Base-by-base conservation (phyloP, 1,140 invertebrate species). In the Leptonema lineaticorne region DNA sequence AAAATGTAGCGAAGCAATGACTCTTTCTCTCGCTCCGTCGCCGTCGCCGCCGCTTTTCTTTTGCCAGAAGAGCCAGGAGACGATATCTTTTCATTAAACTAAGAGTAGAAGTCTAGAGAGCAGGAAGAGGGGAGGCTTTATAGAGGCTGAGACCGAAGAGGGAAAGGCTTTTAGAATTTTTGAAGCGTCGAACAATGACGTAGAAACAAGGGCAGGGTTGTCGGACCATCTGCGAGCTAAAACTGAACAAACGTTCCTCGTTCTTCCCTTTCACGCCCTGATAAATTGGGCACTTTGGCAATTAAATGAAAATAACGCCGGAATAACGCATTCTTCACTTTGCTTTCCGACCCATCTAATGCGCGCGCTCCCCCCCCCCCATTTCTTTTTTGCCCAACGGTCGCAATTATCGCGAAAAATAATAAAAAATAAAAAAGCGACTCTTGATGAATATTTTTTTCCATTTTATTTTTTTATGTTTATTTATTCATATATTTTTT, bases 51-150 rank as follows among this genome's bases (percentile, higher is more conserved):
- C n/a, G n/a, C n/a, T n/a, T n/a, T n/a, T n/a, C n/a, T n/a, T n/a
- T n/a, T n/a, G n/a, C n/a, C n/a, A n/a, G n/a, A n/a, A n/a, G n/a
- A n/a, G n/a, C n/a, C n/a, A n/a, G n/a, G n/a, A 45, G 64, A 67
- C 70, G 60, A 69, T 72, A 72, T 72, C 68, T 72, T 72, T 72
- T 72, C 70, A 72, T 72, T 72, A 72, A n/a, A 65, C 60, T 63
- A 46, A 26, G 60, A n/a, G n/a, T n/a, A n/a, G n/a, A n/a, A n/a
- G n/a, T n/a, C n/a, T n/a, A n/a, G n/a, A n/a, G n/a, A n/a, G n/a
- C n/a, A n/a, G n/a, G n/a, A n/a, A n/a, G n/a, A n/a, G n/a, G n/a
- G n/a, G n/a, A n/a, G n/a, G n/a, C n/a, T n/a, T n/a, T n/a, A n/a
- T n/a, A n/a, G n/a, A n/a, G n/a, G n/a, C n/a, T n/a, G n/a, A n/a